Evolutionary conservation across 2,888 invertebrate species (phyloP).

Genomic region (Lapara coniferarum): DNA sequence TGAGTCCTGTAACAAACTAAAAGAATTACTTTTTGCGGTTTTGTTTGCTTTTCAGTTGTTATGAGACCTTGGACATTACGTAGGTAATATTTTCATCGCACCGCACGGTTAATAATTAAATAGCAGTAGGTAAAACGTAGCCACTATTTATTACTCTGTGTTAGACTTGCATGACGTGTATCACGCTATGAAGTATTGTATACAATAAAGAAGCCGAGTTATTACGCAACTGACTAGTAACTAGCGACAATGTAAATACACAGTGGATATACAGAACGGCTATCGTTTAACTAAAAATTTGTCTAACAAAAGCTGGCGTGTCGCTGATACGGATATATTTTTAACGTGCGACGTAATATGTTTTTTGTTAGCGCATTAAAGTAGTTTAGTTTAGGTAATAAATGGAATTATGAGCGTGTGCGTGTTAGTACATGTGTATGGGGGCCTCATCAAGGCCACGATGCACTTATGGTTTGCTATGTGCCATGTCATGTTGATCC

Average conservation of each 20-base stretch:
- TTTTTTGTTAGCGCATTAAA: slow-evolving; percentile 25
- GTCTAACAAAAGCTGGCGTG: slow-evolving; percentile 54
- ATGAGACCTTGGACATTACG: slow-evolving; percentile 42
- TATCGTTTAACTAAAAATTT: slow-evolving; percentile 48
- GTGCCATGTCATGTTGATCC: slow-evolving; percentile 61
- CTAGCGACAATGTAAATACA: slow-evolving; percentile 48
- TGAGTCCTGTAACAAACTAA: background rate
- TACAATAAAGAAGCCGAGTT: slow-evolving; percentile 54
- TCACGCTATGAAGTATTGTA: slow-evolving; percentile 58
- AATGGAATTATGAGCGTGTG: slow-evolving; percentile 25
- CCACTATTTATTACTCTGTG: slow-evolving; percentile 35
- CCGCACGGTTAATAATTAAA: slow-evolving; percentile 44
- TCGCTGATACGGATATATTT: slow-evolving; percentile 42
- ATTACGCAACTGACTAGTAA: slow-evolving; percentile 55
- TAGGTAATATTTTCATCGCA: slow-evolving; percentile 46
- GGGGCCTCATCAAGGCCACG: slow-evolving; percentile 52
- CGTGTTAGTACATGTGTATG: slow-evolving; percentile 40
- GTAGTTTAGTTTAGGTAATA: slow-evolving; percentile 27
- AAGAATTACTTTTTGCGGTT: slow-evolving; percentile 24
- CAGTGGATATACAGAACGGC: slow-evolving; percentile 41
- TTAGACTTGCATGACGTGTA: slow-evolving; percentile 54
- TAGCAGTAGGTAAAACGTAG: slow-evolving; percentile 27
- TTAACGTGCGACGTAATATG: slow-evolving; percentile 22
- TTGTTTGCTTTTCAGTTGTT: slow-evolving; percentile 37
- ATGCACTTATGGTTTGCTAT: slow-evolving; percentile 61